phyloP scores from a whole-genome alignment of 2,888 invertebrate genomes.

The Oligia strigilis region DNA sequence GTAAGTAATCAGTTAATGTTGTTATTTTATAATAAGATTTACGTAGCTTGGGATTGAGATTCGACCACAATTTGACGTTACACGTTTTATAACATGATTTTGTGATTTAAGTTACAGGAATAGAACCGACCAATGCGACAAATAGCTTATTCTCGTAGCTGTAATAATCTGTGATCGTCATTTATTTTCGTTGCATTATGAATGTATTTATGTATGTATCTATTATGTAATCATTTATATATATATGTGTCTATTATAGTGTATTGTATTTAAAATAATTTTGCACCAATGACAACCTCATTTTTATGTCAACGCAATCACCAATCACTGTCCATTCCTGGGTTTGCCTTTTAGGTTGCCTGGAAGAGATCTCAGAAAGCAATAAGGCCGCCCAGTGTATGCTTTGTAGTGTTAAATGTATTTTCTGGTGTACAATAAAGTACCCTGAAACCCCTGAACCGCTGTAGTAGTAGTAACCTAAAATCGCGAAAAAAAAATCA shows the following conservation, averaged over 20 bases:
- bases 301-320: neutral
- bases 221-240: neutral
- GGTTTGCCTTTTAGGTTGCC: neutral
- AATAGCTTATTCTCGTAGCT: neutral
- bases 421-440: neutral
- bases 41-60: neutral
- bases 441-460: too few species aligned
- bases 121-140: too few species aligned
- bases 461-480: too few species aligned
- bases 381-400: neutral
- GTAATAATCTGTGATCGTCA: neutral
- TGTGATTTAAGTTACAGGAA: neutral
- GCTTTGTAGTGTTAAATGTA: neutral
- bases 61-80: neutral
- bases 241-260: neutral
- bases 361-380: neutral
- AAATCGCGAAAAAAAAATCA: too few species aligned
- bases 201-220: neutral
- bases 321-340: neutral
- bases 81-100: neutral
- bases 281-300: neutral
- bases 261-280: neutral
- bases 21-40: constrained; percentile 1
- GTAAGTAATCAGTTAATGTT: constrained; percentile 48
- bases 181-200: neutral